Evolutionary conservation across 2,797 vertebrate genomes (phyloP).

Genomic region (Enteromius argenteus): DNA sequence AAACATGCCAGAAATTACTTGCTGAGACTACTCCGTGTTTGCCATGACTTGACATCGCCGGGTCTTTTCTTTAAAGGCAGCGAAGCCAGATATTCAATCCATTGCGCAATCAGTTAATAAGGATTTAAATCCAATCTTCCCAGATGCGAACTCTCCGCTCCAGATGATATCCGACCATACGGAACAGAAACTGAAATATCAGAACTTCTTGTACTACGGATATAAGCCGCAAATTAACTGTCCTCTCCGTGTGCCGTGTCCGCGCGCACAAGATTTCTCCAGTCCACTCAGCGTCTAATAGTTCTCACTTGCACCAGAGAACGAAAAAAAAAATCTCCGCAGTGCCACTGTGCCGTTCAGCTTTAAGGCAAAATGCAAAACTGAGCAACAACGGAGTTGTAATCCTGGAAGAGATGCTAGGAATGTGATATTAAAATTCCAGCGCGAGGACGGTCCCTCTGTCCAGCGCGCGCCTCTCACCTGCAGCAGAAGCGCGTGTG

Average conservation of each 20-base stretch:
- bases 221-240: slow-evolving; percentile 16
- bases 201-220: slow-evolving; percentile 64
- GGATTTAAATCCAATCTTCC: slow-evolving; percentile 52
- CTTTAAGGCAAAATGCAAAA: slow-evolving; percentile 26
- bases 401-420: slow-evolving; percentile 67
- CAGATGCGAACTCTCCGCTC: slow-evolving; percentile 66
- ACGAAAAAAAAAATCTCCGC: slow-evolving; percentile 61
- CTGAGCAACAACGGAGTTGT: slow-evolving; percentile 21
- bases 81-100: slow-evolving; percentile 47
- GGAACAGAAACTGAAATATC: slow-evolving; percentile 62
- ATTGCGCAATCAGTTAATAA: slow-evolving; percentile 46
- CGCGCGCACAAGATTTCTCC: slow-evolving; percentile 53
- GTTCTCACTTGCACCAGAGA: slow-evolving; percentile 59
- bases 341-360: slow-evolving; percentile 35
- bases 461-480: slow-evolving; percentile 82
- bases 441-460: slow-evolving; percentile 64
- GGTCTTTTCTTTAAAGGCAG: slow-evolving; percentile 28
- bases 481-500: slow-evolving; percentile 90
- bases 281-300: slow-evolving; percentile 62
- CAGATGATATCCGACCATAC: slow-evolving; percentile 63
- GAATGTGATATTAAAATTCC: slow-evolving; percentile 60
- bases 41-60: slow-evolving; percentile 37
- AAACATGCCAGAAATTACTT: slow-evolving; percentile 45
- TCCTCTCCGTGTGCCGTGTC: slow-evolving; percentile 42
- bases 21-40: slow-evolving; percentile 41